Base-by-base conservation (phyloP, 2,113 vertebrate species). In the Leucopternis melanops region DNA sequence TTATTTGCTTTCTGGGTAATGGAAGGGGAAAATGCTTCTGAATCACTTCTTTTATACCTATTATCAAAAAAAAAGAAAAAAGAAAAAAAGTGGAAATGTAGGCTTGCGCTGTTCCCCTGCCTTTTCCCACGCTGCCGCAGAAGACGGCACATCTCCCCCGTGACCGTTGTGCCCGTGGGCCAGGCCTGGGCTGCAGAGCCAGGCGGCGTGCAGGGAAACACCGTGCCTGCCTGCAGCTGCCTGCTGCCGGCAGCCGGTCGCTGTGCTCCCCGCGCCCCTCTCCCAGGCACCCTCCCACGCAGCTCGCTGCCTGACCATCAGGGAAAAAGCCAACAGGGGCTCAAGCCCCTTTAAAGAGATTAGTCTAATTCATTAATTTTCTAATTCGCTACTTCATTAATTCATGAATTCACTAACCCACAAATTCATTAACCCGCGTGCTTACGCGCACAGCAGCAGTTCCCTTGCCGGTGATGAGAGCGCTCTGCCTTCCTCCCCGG, bases 1-100 rank as follows among this genome's bases (percentile, higher is more conserved):
- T 88, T 84, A 71, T 49, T 96, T 96, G 90, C 84, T 94, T 95
- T 79, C 86, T 92, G 61, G 67, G 40, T 95, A 95, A 96, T 81
- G 70, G 63, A 91, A 82, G 31, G 65, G 16, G 21, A 88, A 96
- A 92, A 72, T 70, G 87, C 18, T 85, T 93, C 91, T 96, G 86
- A 96, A 96, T 91, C 90, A 89, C 59, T 86, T 94, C 45, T 92
- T 95, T 87, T 89, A 83, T 38, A 79, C 4, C 26, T 69, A 91
- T 90, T 88, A 92, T 65, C 0, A 0, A 5, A 49, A 72, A 83
- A 49, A 32, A 47, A 40, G 40, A 12, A 23, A 3, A 44, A 71
- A 79, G 73, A 45, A 57, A n/a, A 19, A 70, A 59, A 52, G 16
- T 20, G 32, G 16, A 45, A 72, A 57, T 5, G 42, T 52, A 73